These are phyloP conservation scores for Blastobasis lacticolella DNA, from an alignment of 2,888 invertebrate genomes.

Conservation along the genomic window DNA sequence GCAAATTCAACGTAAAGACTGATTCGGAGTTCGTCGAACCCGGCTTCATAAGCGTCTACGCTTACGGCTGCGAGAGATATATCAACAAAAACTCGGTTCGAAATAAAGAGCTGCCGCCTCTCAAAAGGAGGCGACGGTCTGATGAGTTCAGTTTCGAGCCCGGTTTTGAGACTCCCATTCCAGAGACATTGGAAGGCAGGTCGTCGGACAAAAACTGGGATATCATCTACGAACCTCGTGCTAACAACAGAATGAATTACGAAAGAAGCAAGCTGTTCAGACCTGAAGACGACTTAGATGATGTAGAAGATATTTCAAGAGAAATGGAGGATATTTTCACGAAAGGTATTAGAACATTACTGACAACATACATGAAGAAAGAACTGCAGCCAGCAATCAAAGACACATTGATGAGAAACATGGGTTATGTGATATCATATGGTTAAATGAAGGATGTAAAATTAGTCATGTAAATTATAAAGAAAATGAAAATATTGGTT, in stretches of 20 bases:
- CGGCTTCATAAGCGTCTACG: conserved; percentile 88
- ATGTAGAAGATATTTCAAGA: conserved; percentile 79
- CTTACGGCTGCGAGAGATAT: conserved; percentile 83
- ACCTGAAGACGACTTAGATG: conserved; percentile 72
- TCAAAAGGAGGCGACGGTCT: conserved; percentile 44
- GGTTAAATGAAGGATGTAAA: conserved; percentile 58
- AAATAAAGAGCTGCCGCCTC: conserved; percentile 52
- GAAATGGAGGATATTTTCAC: conserved; percentile 91
- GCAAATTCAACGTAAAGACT: conserved; percentile 82
- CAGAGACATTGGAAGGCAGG: conserved; percentile 35
- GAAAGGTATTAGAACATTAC: conserved; percentile 84
- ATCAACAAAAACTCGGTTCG: conserved; percentile 57
- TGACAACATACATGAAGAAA: conserved; percentile 88
- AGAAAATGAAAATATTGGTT: neutral
- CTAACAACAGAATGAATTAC: conserved; percentile 43
- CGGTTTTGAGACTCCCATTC: conserved; percentile 29
- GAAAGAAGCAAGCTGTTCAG: conserved; percentile 65
- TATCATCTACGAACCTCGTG: conserved; percentile 45
- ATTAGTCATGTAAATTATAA: conserved; percentile 1
- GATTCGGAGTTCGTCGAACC: conserved; percentile 90
- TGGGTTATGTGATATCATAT: conserved; percentile 91
- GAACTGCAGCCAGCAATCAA: conserved; percentile 89
- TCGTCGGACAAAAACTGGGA: conserved; percentile 48
- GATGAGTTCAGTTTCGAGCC: conserved; percentile 62
- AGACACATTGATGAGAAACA: conserved; percentile 89